These are phyloP conservation scores for Amorpha juglandis DNA, from an alignment of 2,888 invertebrate species.

Conservation along the genomic window DNA sequence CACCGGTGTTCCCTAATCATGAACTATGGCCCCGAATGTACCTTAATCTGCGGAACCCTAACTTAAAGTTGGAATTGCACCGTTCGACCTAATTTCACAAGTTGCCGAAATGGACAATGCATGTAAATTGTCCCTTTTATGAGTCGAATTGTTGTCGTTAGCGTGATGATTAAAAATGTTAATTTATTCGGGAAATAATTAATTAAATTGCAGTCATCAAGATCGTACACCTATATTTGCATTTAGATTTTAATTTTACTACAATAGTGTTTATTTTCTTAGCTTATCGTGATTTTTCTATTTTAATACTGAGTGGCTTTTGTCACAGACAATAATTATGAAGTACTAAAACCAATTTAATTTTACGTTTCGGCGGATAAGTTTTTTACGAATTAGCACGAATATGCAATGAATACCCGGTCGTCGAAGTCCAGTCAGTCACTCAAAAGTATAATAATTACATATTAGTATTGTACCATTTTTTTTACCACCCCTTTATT, in stretches of 20 bases:
- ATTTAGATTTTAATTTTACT: background rate
- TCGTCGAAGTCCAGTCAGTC: too few relatives aligned
- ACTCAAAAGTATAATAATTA: too few relatives aligned
- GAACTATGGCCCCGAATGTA: conserved; percentile 50
- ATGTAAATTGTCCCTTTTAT: conserved; percentile 64
- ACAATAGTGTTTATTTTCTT: too few relatives aligned
- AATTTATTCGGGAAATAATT: conserved; percentile 10
- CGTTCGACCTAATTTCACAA: conserved; percentile 49
- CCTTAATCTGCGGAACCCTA: conserved; percentile 41
- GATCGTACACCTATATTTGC: background rate
- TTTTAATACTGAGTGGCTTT: too few relatives aligned
- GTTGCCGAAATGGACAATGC: conserved; percentile 61
- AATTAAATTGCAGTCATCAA: background rate
- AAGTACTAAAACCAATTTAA: too few relatives aligned
- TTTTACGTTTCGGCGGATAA: too few relatives aligned
- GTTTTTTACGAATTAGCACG: too few relatives aligned
- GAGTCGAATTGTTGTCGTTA: conserved; percentile 38
- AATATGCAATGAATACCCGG: too few relatives aligned
- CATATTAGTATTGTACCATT: too few relatives aligned
- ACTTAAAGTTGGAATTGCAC: conserved; percentile 59
- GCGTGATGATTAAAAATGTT: background rate
- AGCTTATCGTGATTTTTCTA: too few relatives aligned
- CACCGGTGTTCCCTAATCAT: conserved; percentile 54
- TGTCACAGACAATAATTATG: too few relatives aligned
- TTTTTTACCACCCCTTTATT: too few relatives aligned